Conservation (phyloP, 1,140 invertebrate genomes). For the Polyergus mexicanus region DNA sequence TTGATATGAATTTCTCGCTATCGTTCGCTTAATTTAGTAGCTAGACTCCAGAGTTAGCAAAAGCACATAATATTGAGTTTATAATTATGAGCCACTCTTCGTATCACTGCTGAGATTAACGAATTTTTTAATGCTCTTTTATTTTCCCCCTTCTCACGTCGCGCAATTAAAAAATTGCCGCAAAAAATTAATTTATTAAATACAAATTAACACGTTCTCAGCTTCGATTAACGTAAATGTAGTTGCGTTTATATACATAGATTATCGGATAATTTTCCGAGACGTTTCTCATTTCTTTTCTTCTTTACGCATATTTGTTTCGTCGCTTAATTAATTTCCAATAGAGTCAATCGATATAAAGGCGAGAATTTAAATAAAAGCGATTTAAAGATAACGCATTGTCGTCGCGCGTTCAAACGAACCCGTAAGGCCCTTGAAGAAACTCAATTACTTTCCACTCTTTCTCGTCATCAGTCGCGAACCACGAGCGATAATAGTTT, state of each 20-base stretch:
- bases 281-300: not conserved
- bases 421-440: not conserved
- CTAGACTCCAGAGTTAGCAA: not conserved
- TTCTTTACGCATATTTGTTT: no score
- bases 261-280: not conserved
- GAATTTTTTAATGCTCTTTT: not conserved
- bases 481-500: constrained; percentile 34
- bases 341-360: not conserved
- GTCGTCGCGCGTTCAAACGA: not conserved
- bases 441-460: constrained; percentile 3
- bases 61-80: not conserved
- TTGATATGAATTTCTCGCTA: constrained; percentile 38
- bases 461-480: not conserved
- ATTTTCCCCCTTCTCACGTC: not conserved
- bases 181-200: not conserved
- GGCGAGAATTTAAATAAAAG: not conserved
- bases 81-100: constrained; percentile 19
- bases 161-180: constrained; percentile 13
- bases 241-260: not conserved
- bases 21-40: constrained; percentile 8
- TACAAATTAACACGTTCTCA: not conserved
- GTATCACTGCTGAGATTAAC: not conserved
- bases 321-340: not conserved
- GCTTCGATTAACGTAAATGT: not conserved
- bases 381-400: not conserved